phyloP scores from a whole-genome alignment of 2,888 invertebrate genomes.

The Graphium colonna region DNA sequence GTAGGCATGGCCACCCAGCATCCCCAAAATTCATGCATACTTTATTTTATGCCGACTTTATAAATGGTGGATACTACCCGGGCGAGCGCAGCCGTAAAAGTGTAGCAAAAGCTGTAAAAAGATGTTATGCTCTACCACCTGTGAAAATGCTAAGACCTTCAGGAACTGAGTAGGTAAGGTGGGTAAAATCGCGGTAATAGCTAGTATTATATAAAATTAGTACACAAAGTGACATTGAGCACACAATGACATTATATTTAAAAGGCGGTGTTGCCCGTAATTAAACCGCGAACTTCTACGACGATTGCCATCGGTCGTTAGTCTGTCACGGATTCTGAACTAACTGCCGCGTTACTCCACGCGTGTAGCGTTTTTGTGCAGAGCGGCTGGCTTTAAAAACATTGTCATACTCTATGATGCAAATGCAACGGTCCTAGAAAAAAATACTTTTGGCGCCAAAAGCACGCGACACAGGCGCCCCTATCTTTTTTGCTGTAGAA shows the following conservation, averaged over 20 bases:
- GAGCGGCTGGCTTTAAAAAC: conserved; percentile 21
- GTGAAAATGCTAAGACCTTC: too few relatives aligned
- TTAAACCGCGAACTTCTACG: conserved; percentile 24
- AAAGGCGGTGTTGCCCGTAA: background rate
- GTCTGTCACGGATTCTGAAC: conserved; percentile 69
- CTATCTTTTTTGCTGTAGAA: conserved; percentile 2
- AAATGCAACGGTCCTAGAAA: conserved; percentile 5
- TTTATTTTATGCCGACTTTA: too few relatives aligned
- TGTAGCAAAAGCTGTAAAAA: too few relatives aligned
- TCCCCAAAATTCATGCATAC: too few relatives aligned
- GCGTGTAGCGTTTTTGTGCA: conserved; percentile 64
- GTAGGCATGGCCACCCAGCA: too few relatives aligned
- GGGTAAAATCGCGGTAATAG: too few relatives aligned
- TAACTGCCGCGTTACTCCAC: conserved; percentile 63
- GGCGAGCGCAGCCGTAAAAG: too few relatives aligned
- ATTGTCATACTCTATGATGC: background rate
- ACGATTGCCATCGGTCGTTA: conserved; percentile 73
- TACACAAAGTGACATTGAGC: too few relatives aligned
- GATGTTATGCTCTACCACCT: too few relatives aligned
- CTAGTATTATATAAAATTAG: too few relatives aligned
- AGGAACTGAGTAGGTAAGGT: too few relatives aligned
- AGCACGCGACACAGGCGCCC: conserved; percentile 11
- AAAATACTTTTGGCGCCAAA: conserved; percentile 13
- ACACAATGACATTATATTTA: background rate
- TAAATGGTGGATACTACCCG: too few relatives aligned